Base-by-base conservation (phyloP, 2,888 invertebrate species). In the Eretmocerus hayati region DNA sequence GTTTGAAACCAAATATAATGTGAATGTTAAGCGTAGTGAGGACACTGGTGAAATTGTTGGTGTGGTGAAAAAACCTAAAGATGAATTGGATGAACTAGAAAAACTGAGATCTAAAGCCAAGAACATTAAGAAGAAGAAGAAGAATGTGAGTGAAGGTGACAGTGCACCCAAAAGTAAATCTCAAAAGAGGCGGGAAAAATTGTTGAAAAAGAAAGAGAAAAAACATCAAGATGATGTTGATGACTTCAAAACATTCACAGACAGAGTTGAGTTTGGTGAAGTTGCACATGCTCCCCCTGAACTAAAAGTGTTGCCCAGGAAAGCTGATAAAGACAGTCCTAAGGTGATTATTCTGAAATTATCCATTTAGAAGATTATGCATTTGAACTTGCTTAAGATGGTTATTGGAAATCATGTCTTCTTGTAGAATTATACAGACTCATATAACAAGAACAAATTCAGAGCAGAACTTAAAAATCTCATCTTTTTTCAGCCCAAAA, bases 251-350 rank as follows among this genome's bases (percentile, higher is more conserved):
- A 75, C 59, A 13, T 64, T 66, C 21, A 56, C 56, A 40, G 90
- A 90, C 68, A 72, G 76, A 39, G 75, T 90, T 19, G 66, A 77
- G 62, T 90, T 90, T 73, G 89, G 89, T 0, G 89, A 88, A 64
- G 76, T 82, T 42, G 81, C 77, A 3, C 82, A 84, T 69, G 84
- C 79, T 42, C 89, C 90, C 46, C 89, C 90, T 26, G 69, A 76
- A 43, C 72, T 88, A 32, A 72, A 66, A 33, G 65, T 73, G 3
- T 65, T 71, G 42, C 81, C 83, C 2, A 74, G 73, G 47, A 76
- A 74, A 58, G 76, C 75, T 35, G 60, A 63, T 39, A 72, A 71
- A 43, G 61, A 26, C 11, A 26, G 26, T 9, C 6, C 26, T 11
- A 26, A 26, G 26, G 26, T 26, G 11, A 26, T 26, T 26, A 26